These are phyloP conservation scores for Morpho achilles DNA, from an alignment of 2,888 invertebrate genomes.

Conservation along the genomic window DNA sequence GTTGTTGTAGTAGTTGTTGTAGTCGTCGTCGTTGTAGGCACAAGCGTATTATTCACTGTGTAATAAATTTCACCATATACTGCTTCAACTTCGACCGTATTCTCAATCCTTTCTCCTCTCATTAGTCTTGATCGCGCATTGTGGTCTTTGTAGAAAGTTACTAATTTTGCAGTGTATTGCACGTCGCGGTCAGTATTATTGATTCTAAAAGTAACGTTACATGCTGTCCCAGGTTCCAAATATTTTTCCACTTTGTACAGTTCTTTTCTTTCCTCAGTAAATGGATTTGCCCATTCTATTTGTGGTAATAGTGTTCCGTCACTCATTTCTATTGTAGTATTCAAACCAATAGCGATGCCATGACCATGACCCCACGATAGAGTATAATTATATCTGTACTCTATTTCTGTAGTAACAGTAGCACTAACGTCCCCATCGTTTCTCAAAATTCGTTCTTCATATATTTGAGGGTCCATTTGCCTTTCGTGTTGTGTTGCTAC, in stretches of 20 bases:
- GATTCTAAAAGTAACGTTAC: conserved; percentile 88
- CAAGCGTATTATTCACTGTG: conserved; percentile 85
- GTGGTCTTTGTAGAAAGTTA: conserved; percentile 84
- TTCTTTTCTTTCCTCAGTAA: conserved; percentile 75
- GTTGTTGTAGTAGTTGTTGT: conserved; percentile 81
- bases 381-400: conserved; percentile 84
- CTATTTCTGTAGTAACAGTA: conserved; percentile 85
- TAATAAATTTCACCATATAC: conserved; percentile 89
- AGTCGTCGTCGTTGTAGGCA: conserved; percentile 86
- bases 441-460: conserved; percentile 71
- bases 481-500: conserved; percentile 71
- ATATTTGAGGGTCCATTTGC: conserved; percentile 67
- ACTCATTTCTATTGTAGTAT: conserved; percentile 80
- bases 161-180: conserved; percentile 85
- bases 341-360: conserved; percentile 85
- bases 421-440: conserved; percentile 79
- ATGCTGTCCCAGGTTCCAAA: conserved; percentile 87
- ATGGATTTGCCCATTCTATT: conserved; percentile 85
- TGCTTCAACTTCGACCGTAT: conserved; percentile 84
- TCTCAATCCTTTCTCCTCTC: conserved; percentile 82
- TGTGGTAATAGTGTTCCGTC: conserved; percentile 79
- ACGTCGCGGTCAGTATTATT: conserved; percentile 86
- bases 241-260: conserved; percentile 81
- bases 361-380: conserved; percentile 89
- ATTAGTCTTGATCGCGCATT: conserved; percentile 78